Base-by-base conservation (phyloP, 2,888 invertebrate species). In the Zelleria hepariella region DNA sequence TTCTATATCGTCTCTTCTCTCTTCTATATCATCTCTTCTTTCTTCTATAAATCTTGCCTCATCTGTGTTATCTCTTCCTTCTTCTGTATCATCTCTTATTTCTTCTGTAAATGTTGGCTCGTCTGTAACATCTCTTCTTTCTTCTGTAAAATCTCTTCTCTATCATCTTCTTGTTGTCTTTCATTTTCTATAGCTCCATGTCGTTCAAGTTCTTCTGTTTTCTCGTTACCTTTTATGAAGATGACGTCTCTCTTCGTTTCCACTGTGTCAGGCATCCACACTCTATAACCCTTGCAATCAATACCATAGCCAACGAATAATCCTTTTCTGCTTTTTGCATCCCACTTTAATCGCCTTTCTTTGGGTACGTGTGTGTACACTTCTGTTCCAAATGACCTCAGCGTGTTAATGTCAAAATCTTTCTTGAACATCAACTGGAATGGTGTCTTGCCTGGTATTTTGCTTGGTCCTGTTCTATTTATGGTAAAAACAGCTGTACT, bases 281-380 rank as follows among this genome's bases (percentile, higher is more conserved):
- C 21, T 56, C 62, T 27, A 15, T 26, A 57, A n/a, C 57, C 53
- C 47, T 59, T 64, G 1, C 62, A 63, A 54, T 65, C 64, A 8
- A 65, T 62, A 8, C 58, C 63, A 56, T 65, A 66, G 0, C 65
- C 67, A 2, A 67, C 64, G 60, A 67, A 61, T 0, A 65, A 2
- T 6, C 62, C 65, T 58, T 65, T 65, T 42, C 63, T 60, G 15
- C 63, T 64, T 60, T 66, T 66, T 3, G 57, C 2, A 26, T 69
- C 67, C 67, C 64, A 68, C 10, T 69, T 66, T 5, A 21, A 5
- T 10, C 66, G 60, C 24, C 61, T 66, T 49, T 65, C 62, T 24
- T 64, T 65, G 32, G 63, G 62, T 47, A 59, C 62, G 21, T 60
- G 60, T 21, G 57, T 61, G 20, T 60, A 62, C 20, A 62, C 62